Percentiles rank a stretch among this genome's conserved stretches.
These are phyloP conservation scores for Seriola dumerili DNA, from an alignment of 2,113 vertebrate species.

Conservation along the genomic window DNA sequence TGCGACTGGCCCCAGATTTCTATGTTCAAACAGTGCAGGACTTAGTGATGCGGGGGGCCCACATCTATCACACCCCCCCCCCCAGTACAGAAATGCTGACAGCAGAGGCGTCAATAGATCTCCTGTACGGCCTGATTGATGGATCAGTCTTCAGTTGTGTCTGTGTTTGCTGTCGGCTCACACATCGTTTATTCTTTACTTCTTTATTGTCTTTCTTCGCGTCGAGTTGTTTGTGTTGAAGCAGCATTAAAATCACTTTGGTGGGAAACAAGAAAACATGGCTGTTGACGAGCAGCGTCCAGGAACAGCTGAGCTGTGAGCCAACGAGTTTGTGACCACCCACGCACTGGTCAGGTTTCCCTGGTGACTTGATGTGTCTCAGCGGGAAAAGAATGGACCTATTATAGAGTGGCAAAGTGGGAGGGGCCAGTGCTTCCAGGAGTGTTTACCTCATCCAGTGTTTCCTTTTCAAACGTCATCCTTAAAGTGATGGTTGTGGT, in stretches of 20 bases:
- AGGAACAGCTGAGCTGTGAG: conserved; percentile 11
- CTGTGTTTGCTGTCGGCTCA: background rate
- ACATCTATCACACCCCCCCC: conserved; percentile 3
- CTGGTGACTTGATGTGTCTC: background rate
- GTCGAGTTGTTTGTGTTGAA: background rate
- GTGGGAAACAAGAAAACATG: conserved; percentile 2
- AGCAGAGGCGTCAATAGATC: background rate
- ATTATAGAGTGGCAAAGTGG: background rate
- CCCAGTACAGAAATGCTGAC: conserved; percentile 22
- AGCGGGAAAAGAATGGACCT: background rate
- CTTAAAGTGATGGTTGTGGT: too few relatives aligned
- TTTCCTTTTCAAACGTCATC: too few relatives aligned
- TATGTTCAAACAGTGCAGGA: background rate
- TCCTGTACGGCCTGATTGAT: background rate
- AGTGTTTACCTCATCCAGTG: background rate
- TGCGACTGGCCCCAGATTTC: too few relatives aligned
- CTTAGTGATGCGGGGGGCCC: background rate
- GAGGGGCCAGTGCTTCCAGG: background rate
- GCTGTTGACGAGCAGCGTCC: background rate
- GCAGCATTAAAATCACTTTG: background rate
- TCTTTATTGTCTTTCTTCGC: background rate
- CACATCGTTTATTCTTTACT: background rate
- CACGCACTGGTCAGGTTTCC: conserved; percentile 29
- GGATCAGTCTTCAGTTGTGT: background rate
- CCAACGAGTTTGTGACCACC: conserved; percentile 1